Evolutionary conservation across 2,888 invertebrate species (phyloP), one percentile per base, ranked within the genome.

Genomic region (Aporophyla lueneburgensis): DNA sequence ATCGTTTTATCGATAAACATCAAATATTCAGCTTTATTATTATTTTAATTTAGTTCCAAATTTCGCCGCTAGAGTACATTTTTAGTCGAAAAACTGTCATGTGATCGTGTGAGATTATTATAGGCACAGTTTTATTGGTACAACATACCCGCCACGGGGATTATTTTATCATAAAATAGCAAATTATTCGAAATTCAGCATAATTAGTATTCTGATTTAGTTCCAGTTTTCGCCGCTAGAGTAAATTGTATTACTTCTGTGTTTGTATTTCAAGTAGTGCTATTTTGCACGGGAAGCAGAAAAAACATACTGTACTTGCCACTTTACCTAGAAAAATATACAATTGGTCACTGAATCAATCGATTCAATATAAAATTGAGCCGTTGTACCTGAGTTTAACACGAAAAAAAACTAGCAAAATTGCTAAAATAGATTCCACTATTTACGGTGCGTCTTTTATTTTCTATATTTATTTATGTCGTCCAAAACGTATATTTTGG

Each of bases 371-470:
- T 33, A 40, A 72, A 40, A 58, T 66, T 75, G 24, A 58, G 51
- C 24, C 69, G 65, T 68, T 71, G 7, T 40, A 58, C 2, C n/a
- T 5, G 5, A 49, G 19, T 43, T 62, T 54, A 33, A 16, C n/a
- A n/a, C n/a, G n/a, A 9, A 46, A 71, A 78, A 61, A 66, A 66
- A 40, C 9, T 59, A 33, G 69, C 27, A 24, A 69, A 40, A 51
- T 81, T 68, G 21, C 27, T 75, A 71, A 46, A 73, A 14, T 19
- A 21, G 2, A 65, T 76, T 69, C 68, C 1, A 51, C 53, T 12
- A 53, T 53, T 66, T 21, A 69, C 7, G 6, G 62, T 70, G 74
- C 73, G 21, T 5, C 16, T 9, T 59, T 70, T 40, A 24, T 49
- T 10, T 49, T 46, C 21, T 40, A 5, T 27, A 5, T 21, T 5